Conservation (phyloP, 2,888 invertebrate genomes). For the Cheilosia variabilis region DNA sequence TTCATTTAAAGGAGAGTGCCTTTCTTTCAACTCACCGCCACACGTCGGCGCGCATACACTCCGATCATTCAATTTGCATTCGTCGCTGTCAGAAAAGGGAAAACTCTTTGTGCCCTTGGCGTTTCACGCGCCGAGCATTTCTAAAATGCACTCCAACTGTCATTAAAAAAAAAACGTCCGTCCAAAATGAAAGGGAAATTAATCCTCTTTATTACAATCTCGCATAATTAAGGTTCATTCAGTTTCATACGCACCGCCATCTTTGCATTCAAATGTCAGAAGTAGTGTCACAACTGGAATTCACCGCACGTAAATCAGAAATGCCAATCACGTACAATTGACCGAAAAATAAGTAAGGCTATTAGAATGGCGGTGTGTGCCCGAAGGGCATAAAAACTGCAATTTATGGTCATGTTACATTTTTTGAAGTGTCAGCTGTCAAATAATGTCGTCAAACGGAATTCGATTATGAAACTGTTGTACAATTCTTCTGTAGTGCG, state of each 20-base stretch:
- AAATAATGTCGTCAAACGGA: conserved; percentile 11
- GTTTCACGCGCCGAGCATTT: background rate
- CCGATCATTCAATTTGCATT: background rate
- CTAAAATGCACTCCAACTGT: conserved; percentile 6
- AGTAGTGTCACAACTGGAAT: background rate
- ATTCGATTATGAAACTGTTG: conserved; percentile 42
- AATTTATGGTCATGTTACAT: conserved; percentile 54
- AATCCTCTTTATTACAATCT: background rate
- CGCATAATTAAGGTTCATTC: background rate
- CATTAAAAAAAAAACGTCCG: background rate
- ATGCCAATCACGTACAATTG: background rate
- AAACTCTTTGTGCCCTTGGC: background rate
- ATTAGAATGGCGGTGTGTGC: conserved; percentile 10
- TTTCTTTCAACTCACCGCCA: conserved; percentile 13
- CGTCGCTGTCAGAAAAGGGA: conserved; percentile 1
- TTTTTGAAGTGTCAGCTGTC: conserved; percentile 36
- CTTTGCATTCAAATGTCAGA: background rate
- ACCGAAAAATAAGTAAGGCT: background rate
- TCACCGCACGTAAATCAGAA: background rate
- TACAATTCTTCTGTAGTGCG: conserved; percentile 8
- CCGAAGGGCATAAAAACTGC: conserved; percentile 32
- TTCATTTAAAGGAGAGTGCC: background rate
- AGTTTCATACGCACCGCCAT: background rate
- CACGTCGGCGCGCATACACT: background rate
- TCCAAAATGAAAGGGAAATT: conserved; percentile 9